Percentiles rank a stretch among this genome's conserved stretches.
Conservation (phyloP, 2,113 vertebrate species). For the Takifugu bimaculatus region DNA sequence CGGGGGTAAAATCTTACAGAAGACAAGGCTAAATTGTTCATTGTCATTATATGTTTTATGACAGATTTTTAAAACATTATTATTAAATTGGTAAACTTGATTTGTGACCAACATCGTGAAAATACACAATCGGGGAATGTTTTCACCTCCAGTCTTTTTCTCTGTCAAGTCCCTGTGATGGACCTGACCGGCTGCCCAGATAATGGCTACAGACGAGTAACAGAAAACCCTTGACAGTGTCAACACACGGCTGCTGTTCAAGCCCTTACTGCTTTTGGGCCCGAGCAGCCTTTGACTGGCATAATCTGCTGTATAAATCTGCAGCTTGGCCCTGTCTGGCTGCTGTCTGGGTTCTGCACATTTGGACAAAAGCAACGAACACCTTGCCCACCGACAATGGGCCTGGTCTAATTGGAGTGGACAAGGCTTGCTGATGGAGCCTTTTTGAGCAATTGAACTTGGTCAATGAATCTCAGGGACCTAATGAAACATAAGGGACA, state of each 20-base stretch:
- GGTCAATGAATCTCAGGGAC: slow-evolving; percentile 61
- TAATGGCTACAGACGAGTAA: slow-evolving; percentile 67
- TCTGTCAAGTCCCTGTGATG: slow-evolving; percentile 42
- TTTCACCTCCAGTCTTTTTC: slow-evolving; percentile 13
- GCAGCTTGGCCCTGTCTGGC: slow-evolving; percentile 75
- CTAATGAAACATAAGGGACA: slow-evolving; percentile 64
- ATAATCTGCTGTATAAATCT: slow-evolving; percentile 77
- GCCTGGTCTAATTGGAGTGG: slow-evolving; percentile 69
- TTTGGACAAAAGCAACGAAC: slow-evolving; percentile 75
- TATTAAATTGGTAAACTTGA: background rate
- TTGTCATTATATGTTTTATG: too few relatives aligned
- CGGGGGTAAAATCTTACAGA: background rate
- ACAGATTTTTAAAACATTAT: background rate
- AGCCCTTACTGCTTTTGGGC: slow-evolving; percentile 64
- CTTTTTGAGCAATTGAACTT: slow-evolving; percentile 76
- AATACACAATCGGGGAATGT: background rate
- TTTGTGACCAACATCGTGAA: background rate
- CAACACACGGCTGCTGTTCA: slow-evolving; percentile 69
- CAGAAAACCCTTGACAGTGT: slow-evolving; percentile 68
- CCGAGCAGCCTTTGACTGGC: slow-evolving; percentile 69
- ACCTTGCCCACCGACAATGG: slow-evolving; percentile 74
- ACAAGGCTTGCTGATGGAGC: slow-evolving; percentile 75
- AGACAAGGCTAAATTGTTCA: background rate
- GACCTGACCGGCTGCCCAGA: slow-evolving; percentile 49
- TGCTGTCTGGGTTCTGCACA: slow-evolving; percentile 72